A percentile compares a stretch with the other conserved stretches of the same genome.
Evolutionary conservation across 2,888 invertebrate species (phyloP).

Genomic region (Eristalis tenax): DNA sequence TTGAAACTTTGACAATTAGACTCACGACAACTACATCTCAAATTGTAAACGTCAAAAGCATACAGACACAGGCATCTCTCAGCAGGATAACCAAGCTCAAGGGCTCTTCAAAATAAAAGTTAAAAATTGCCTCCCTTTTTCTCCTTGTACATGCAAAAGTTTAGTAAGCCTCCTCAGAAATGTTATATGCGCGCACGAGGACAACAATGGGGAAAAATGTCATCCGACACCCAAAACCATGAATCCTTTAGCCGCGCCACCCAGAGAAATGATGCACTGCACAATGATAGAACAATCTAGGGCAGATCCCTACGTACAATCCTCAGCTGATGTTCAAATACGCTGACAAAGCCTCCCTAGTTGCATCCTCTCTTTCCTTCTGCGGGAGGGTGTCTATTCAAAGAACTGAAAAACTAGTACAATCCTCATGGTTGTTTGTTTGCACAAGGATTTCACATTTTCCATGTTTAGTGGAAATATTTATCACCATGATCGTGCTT

Average conservation of each 20-base stretch:
- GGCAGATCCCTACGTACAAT: constrained; percentile 17
- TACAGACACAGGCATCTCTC: background rate
- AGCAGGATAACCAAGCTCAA: background rate
- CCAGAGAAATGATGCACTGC: background rate
- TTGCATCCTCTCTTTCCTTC: background rate
- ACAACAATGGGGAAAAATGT: background rate
- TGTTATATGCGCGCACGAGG: background rate
- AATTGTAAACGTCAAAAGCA: background rate
- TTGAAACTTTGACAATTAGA: background rate
- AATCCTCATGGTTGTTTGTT: constrained; percentile 46
- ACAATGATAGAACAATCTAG: constrained; percentile 16
- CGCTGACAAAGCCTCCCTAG: background rate
- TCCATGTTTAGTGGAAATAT: constrained; percentile 39
- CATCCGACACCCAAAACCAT: background rate
- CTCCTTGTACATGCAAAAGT: background rate
- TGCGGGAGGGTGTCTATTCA: background rate
- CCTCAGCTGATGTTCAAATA: constrained; percentile 32
- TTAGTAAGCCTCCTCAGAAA: background rate
- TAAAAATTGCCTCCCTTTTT: background rate
- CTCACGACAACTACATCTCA: background rate
- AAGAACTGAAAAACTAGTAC: constrained; percentile 51
- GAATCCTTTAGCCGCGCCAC: background rate
- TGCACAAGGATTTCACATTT: constrained; percentile 27
- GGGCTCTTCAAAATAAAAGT: background rate
- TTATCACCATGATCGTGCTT: constrained; percentile 16